Base-by-base conservation (phyloP, 2,113 vertebrate genomes). In the Eidolon helvum region DNA sequence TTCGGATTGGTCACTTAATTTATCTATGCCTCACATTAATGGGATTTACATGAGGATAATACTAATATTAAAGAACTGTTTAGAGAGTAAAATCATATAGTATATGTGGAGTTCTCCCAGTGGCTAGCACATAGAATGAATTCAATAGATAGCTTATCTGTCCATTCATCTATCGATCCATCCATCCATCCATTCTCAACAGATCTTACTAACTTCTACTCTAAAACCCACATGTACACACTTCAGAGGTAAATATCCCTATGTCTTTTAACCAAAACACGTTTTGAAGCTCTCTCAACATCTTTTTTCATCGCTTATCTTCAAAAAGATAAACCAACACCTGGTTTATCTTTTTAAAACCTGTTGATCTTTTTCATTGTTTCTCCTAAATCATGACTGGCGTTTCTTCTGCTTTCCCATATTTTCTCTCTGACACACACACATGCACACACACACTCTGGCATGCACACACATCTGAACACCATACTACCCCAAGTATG, bases 21-120 rank as follows among this genome's bases (percentile, higher is more conserved):
- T 92, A 59, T 79, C 65, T 82, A 28, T 15, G 48, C 14, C 21
- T 92, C 43, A 48, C 53, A 72, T 53, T 84, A 61, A 43, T n/a
- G 66, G 30, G 68, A 92, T 87, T 78, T 68, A 71, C 11, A 45
- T 55, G 50, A 71, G 35, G 53, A 83, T 90, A 61, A 78, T n/a
- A 72, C 22, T 83, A 66, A 97, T 68, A 95, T 94, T 50, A 71
- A 87, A 87, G 22, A 35, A 28, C 59, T 55, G 11, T 63, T 71
- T 74, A 65, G 77, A 43, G 19, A 90, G 89, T 40, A 63, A 86
- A 75, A 92, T 30, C 22, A 68, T 35, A 28, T 53, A 8, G 21
- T 65, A 16, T 72, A 75, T 28, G 8, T 43, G 48, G 26, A 69
- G 35, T 68, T 61, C 38, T 79, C 30, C 55, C 43, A 57, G 33